These are phyloP conservation scores for Anhinga rufa DNA, from an alignment of 2,113 vertebrate species.

Conservation along the genomic window DNA sequence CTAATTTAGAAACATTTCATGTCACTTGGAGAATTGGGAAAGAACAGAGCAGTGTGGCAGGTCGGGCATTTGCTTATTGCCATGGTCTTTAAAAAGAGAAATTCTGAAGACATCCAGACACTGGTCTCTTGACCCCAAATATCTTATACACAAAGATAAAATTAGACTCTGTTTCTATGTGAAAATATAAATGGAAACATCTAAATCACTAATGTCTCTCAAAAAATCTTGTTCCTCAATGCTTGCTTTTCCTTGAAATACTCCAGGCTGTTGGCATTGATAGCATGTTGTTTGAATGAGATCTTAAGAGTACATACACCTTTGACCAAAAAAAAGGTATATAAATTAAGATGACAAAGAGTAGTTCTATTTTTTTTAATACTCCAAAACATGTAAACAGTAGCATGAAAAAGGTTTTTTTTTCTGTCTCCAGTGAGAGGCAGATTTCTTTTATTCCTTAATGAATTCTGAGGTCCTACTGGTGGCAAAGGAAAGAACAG, in stretches of 20 bases:
- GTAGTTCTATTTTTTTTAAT: neutral
- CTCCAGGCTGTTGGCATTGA: neutral
- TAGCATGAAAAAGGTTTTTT: neutral
- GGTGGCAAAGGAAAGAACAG: neutral
- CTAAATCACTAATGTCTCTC: neutral
- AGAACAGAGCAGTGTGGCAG: rapidly evolving
- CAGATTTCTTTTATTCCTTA: neutral
- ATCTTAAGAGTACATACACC: neutral
- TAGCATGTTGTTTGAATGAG: neutral
- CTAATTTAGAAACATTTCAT: neutral
- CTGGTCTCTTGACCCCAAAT: neutral
- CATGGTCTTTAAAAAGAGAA: neutral
- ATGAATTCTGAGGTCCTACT: neutral
- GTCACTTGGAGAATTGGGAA: neutral
- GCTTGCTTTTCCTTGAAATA: neutral
- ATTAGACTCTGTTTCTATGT: neutral
- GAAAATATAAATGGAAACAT: neutral
- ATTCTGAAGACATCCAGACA: neutral
- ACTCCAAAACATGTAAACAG: neutral
- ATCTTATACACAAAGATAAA: neutral
- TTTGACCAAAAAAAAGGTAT: neutral
- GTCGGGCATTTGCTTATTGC: rapidly evolving
- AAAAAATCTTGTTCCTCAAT: neutral
- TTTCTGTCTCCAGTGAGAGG: neutral
- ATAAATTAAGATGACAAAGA: neutral